Evolutionary conservation across 1,140 invertebrate genomes (phyloP).

Genomic region (Scaptomyza montana): DNA sequence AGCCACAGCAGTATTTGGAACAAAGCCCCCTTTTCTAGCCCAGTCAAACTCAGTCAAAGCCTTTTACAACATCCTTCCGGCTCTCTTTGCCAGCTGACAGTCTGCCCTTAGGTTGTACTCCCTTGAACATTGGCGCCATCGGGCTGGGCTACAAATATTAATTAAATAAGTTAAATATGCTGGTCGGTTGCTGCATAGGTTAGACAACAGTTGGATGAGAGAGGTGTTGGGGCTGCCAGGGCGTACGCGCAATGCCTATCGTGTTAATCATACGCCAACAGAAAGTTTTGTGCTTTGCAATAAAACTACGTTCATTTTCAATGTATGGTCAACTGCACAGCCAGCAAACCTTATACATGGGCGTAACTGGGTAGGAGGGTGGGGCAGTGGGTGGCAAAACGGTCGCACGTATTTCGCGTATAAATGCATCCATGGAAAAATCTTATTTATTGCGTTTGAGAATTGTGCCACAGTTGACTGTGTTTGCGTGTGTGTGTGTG

Average conservation of each 20-base stretch:
- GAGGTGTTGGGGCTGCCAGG: neutral
- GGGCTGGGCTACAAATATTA: constrained; percentile 43
- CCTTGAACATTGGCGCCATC: constrained; percentile 3
- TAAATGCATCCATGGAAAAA: constrained; percentile 58
- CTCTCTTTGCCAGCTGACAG: neutral
- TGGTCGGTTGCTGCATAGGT: constrained; percentile 6
- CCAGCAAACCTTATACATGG: neutral
- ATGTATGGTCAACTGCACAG: constrained; percentile 7
- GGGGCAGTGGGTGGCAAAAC: neutral
- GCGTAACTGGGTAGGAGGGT: constrained; percentile 2
- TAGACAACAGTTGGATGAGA: neutral
- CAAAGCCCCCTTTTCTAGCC: too few relatives aligned
- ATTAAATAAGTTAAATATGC: constrained; percentile 54
- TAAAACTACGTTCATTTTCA: constrained; percentile 41
- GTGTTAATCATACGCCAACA: constrained; percentile 43
- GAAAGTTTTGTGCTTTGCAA: constrained; percentile 32
- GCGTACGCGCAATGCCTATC: constrained; percentile 47
- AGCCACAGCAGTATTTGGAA: constrained; percentile 10
- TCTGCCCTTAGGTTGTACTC: neutral
- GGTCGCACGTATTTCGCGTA: constrained; percentile 45
- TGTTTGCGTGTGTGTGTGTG: neutral
- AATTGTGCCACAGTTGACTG: constrained; percentile 34
- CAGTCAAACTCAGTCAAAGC: neutral
- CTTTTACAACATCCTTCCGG: neutral
- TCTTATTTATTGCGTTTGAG: constrained; percentile 68